phyloP scores from a whole-genome alignment of 2,888 invertebrate species.

The Aspidiotus rigidus region DNA sequence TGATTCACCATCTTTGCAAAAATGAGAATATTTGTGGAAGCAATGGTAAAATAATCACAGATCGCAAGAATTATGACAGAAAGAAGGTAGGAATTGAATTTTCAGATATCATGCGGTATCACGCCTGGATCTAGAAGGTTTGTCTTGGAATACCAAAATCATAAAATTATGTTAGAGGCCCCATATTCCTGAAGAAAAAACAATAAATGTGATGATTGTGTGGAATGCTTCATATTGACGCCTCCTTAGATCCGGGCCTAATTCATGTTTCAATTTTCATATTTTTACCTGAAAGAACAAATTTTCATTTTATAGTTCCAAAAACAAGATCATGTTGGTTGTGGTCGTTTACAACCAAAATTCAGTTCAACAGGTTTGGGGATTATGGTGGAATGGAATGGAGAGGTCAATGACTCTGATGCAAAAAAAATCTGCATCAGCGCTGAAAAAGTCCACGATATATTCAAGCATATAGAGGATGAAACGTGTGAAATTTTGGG shows the following conservation, averaged over 20 bases:
- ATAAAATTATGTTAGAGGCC: background rate
- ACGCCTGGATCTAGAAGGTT: constrained; percentile 38
- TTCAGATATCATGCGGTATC: no score
- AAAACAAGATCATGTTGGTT: constrained; percentile 80
- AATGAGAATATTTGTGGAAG: constrained; percentile 97
- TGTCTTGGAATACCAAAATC: background rate
- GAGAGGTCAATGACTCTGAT: constrained; percentile 95
- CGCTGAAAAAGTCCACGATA: constrained; percentile 95
- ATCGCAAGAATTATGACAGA: constrained; percentile 49
- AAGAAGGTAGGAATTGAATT: no score
- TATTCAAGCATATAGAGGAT: constrained; percentile 56
- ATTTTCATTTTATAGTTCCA: constrained; percentile 43
- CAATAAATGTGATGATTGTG: no score
- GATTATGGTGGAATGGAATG: constrained; percentile 95
- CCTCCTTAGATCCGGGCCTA: no score
- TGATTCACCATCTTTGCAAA: constrained; percentile 96
- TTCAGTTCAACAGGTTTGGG: constrained; percentile 84
- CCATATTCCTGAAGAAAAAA: no score
- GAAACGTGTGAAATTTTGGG: constrained; percentile 89
- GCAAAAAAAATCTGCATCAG: constrained; percentile 88
- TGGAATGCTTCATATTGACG: no score
- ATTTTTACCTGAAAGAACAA: no score
- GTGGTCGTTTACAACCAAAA: constrained; percentile 94
- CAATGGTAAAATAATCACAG: constrained; percentile 93
- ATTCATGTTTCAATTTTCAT: no score